phyloP scores from a whole-genome alignment of 2,113 vertebrate genomes.

The Pelmatolapia mariae region DNA sequence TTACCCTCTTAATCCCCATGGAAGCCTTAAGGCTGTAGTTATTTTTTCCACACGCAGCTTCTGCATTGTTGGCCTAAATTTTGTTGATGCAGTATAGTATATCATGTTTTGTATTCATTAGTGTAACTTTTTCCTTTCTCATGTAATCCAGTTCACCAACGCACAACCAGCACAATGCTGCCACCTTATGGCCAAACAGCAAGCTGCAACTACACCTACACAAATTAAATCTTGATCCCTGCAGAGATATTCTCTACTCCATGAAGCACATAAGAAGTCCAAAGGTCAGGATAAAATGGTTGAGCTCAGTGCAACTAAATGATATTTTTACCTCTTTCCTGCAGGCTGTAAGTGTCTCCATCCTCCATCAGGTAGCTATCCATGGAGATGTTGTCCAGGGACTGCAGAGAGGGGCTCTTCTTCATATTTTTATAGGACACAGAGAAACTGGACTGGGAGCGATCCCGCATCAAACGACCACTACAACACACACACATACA shows the following conservation, averaged over 20 bases:
- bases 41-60: neutral
- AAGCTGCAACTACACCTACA: neutral
- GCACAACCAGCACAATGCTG: slow-evolving; percentile 5
- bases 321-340: slow-evolving; percentile 80
- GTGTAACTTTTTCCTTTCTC: neutral
- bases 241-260: neutral
- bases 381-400: slow-evolving; percentile 90
- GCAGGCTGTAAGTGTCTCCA: slow-evolving; percentile 83
- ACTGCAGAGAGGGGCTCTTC: slow-evolving; percentile 90
- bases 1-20: neutral
- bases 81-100: neutral
- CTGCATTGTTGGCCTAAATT: neutral
- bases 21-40: neutral
- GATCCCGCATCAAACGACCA: slow-evolving; percentile 85
- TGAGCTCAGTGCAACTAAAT: neutral
- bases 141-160: neutral
- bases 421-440: slow-evolving; percentile 92
- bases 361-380: slow-evolving; percentile 91
- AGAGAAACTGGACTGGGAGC: slow-evolving; percentile 81
- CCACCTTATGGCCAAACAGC: slow-evolving; percentile 16
- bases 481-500: slow-evolving; percentile 52
- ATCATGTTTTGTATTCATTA: neutral
- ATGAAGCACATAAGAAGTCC: neutral
- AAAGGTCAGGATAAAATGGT: neutral
- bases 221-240: neutral